Percentiles rank a stretch among this genome's conserved stretches.
These are phyloP conservation scores for Microcebus lehilahytsara DNA, from an alignment of 2,113 vertebrate genomes.

Conservation along the genomic window DNA sequence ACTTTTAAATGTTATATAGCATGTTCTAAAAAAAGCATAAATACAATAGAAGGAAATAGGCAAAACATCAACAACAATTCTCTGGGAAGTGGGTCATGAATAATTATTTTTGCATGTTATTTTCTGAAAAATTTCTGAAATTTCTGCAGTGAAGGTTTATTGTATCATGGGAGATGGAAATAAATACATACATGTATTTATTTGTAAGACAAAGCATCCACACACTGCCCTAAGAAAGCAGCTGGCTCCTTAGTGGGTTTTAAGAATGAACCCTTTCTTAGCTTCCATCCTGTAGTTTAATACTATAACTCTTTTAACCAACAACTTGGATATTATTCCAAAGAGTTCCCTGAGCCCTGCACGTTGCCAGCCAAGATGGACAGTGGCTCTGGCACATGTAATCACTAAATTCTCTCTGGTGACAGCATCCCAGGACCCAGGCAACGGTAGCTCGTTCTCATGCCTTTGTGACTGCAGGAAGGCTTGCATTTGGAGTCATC, in stretches of 20 bases:
- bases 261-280: neutral
- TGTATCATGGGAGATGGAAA: neutral
- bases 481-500: slow-evolving; percentile 57
- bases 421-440: slow-evolving; percentile 59
- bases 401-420: slow-evolving; percentile 72
- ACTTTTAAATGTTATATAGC: neutral
- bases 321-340: slow-evolving; percentile 8
- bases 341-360: slow-evolving; percentile 14
- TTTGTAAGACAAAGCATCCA: neutral
- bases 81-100: neutral
- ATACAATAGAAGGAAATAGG: neutral
- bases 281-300: neutral
- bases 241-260: neutral
- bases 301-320: neutral
- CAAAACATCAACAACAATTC: neutral
- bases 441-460: slow-evolving; percentile 47
- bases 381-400: slow-evolving; percentile 67
- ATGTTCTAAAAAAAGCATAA: neutral
- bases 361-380: slow-evolving; percentile 22
- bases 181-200: neutral
- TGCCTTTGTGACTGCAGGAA: slow-evolving; percentile 65
- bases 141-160: neutral
- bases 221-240: neutral
- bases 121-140: neutral
- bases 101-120: neutral